Base-by-base conservation (phyloP, 2,797 vertebrate genomes). In the Centropyge bicolor region DNA sequence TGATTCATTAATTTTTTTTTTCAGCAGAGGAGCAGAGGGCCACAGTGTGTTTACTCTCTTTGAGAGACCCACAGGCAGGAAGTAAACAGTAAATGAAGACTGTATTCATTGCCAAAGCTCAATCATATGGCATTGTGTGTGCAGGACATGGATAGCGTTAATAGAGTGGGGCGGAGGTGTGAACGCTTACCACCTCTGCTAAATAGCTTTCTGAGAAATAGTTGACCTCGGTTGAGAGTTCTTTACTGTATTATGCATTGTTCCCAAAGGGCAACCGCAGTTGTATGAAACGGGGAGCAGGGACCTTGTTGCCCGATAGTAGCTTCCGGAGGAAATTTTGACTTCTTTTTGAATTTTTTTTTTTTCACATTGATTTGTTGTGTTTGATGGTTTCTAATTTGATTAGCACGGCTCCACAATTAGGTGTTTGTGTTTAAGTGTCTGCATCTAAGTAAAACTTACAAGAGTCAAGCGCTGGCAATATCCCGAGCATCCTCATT, bases 401-500 rank as follows among this genome's bases (percentile, higher is more conserved):
- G 11, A 56, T 62, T 24, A 2, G 43, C 41, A 56, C 36, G 6
- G 10, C 7, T 40, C 38, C 45, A 46, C n/a, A 51, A 16, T 41
- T 6, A 35, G 43, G 45, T 69, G 60, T 65, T 24, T 52, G 3
- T 40, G 7, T 45, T 14, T 17, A 43, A 51, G 4, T 31, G 19
- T 70, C 31, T 51, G 27, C 35, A 59, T 70, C 8, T 35, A 41
- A 19, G 22, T 1, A 17, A 60, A 72, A 35, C 2, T 20, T 57
- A 55, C 7, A 35, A 22, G 31, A 56, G 20, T 8, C 7, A 9
- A 45, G 20, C 43, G 36, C 22, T 56, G 24, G 16, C 67, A 8
- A 24, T 45, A 88, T 65, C 54, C 74, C 65, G 4, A 24, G 45
- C 57, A 64, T 74, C 59, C 70, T 69, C 35, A 62, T 36, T 74